Evolutionary conservation across 2,113 vertebrate genomes (phyloP).

Genomic region (Dipodomys spectabilis): DNA sequence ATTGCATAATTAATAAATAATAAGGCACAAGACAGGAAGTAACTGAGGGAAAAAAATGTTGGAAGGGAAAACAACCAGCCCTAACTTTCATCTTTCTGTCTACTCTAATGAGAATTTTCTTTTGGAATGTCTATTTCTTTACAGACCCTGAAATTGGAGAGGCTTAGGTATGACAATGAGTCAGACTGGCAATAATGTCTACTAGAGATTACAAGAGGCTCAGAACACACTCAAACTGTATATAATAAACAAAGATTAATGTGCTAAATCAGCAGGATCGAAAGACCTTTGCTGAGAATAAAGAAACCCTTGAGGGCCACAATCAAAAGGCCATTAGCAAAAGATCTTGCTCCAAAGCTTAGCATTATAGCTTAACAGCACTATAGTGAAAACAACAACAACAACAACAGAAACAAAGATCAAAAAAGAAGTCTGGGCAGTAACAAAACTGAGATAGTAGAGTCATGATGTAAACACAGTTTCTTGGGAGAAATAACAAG

Average conservation of each 20-base stretch:
- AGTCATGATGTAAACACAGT: neutral
- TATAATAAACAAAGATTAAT: neutral
- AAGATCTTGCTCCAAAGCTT: neutral
- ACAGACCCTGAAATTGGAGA: neutral
- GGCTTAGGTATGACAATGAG: neutral
- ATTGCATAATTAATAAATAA: neutral
- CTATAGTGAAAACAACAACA: neutral
- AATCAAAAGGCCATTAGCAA: neutral
- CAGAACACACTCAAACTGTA: neutral
- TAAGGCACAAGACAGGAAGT: neutral
- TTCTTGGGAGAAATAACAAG: neutral
- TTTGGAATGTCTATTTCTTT: neutral
- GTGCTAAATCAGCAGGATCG: neutral
- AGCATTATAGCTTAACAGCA: neutral
- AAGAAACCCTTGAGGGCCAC: neutral
- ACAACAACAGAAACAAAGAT: too few species aligned
- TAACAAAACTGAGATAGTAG: neutral
- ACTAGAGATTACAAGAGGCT: too few species aligned
- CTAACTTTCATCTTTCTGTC: neutral
- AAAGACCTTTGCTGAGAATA: neutral
- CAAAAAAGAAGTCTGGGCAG: neutral
- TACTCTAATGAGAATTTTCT: neutral
- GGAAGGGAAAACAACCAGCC: neutral
- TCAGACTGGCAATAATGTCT: neutral
- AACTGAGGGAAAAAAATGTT: neutral